Base-by-base conservation (phyloP, 2,113 vertebrate genomes). In the Sinocyclocheilus grahami region DNA sequence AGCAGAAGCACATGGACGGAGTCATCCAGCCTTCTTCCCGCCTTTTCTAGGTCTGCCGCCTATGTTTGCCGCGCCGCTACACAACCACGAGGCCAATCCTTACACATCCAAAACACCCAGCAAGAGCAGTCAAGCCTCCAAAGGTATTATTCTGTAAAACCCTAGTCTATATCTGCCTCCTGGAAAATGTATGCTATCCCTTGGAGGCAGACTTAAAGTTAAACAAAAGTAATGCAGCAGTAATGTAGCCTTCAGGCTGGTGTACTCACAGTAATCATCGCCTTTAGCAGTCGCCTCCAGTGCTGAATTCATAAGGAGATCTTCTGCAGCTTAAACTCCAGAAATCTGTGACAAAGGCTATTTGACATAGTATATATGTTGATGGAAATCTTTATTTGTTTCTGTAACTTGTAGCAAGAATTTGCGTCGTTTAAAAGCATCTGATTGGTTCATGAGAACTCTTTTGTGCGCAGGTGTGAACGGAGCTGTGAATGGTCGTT, bases 41-140 rank as follows among this genome's bases (percentile, higher is more conserved):
- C 97, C 97, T 0, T 95, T 99, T 83, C 93, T 99, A 76, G 92
- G 98, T 90, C 96, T 99, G 89, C 96, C 98, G 87, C 96, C 97
- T 0, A 92, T 99, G 88, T 99, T 98, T 91, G 94, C 95, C 89
- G 93, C 97, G 91, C 95, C 97, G 82, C 92, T 95, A 79, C 97
- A 96, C 93, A 99, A 96, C 93, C 97, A 98, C 60, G 97, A 96
- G 90, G 92, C 96, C 87, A 92, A 93, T 88, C 95, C 96, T 39
- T 96, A 97, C 91, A 97, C 96, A 90, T 94, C 96, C 33, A 96
- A 97, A 92, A 94, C 94, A 89, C 86, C 95, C 20, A 95, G 95
- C 92, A 98, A 97, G 94, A 97, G 92, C 88, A 94, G 90, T 90
- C 95, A 96, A 89, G 93, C 93, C 71, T 93, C 96, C 72, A 99